Percentiles rank a stretch among this genome's conserved stretches.
Evolutionary conservation across 2,113 vertebrate species (phyloP).

Genomic region (Nothoprocta pentlandii): DNA sequence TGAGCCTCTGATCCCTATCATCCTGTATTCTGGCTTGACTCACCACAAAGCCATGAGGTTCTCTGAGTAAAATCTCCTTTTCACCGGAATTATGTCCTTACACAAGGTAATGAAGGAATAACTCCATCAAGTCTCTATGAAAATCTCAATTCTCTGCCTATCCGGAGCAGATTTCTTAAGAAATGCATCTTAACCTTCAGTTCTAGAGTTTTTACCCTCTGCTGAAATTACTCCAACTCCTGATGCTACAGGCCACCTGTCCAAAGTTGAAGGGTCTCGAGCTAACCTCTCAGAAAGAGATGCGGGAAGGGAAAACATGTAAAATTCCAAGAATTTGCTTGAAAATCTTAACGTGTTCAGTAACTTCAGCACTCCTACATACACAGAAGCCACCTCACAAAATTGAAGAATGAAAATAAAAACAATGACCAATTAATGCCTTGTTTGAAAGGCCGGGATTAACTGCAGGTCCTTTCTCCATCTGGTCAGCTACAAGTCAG

Average conservation of each 20-base stretch:
- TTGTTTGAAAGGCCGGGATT: background rate
- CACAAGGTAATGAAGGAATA: background rate
- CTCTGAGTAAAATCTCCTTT: accelerated
- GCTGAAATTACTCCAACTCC: background rate
- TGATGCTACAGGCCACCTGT: background rate
- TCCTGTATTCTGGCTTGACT: too few relatives aligned
- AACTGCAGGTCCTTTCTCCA: background rate
- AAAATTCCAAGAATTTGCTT: background rate
- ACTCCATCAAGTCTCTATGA: background rate
- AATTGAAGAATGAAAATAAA: background rate
- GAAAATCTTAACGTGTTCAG: background rate
- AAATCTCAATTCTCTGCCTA: background rate
- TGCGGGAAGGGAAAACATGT: background rate
- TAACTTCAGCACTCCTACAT: background rate
- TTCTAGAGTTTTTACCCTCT: background rate
- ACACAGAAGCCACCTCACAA: background rate
- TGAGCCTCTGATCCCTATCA: background rate
- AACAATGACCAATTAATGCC: background rate
- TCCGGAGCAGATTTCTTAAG: background rate
- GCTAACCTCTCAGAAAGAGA: background rate
- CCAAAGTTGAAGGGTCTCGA: background rate
- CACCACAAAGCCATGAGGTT: background rate
- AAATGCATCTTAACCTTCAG: background rate
- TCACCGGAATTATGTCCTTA: background rate
- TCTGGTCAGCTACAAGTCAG: background rate